Base-by-base conservation (phyloP, 2,888 invertebrate genomes). In the Acrobasis repandana region DNA sequence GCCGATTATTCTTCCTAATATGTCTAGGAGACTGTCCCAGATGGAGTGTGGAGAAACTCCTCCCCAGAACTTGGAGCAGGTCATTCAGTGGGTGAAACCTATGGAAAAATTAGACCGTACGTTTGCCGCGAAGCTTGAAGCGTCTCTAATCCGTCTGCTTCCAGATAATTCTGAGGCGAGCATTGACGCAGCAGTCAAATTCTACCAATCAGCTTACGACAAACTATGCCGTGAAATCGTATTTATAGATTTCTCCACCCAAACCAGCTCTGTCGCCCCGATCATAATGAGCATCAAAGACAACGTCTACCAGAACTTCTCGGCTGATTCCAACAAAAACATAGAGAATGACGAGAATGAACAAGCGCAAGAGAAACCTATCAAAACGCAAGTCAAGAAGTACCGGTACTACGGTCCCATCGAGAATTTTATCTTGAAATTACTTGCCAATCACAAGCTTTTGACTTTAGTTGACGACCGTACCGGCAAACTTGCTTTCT, bases 211-310 rank as follows among this genome's bases (percentile, higher is more conserved):
- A 1, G 72, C 81, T 0, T 88, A 80, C 62, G 86, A 88, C 15
- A 88, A 85, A 36, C 70, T 92, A 0, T 85, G 81, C 43, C 73
- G 75, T n/a, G 87, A 88, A 18, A 80, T 89, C 0, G 64, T 76
- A 0, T 52, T 59, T 15, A 80, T 88, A 0, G 92, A 92, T 58
- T 92, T 92, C 65, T 79, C 87, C 0, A 68, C 81, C 0, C 85
- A 87, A 60, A 86, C 89, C 0, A 84, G 86, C 60, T 83, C 91
- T 0, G 92, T 92, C 0, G 92, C 92, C 8, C 92, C 92, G 0
- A 91, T 92, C 0, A 91, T 92, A 2, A 91, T 92, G 92, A 91
- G 91, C 61, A 92, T 92, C 36, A 88, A 90, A 34, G 92, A 92
- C 63, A 92, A 92, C 50, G 92, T 92, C 0, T 91, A 92, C 62